Evolutionary conservation across 30 jellyfish, hydroid and myxozoan genomes (phyloP), one percentile per base, ranked within the genome.

Genomic region (Hydractinia symbiolongicarpus): DNA sequence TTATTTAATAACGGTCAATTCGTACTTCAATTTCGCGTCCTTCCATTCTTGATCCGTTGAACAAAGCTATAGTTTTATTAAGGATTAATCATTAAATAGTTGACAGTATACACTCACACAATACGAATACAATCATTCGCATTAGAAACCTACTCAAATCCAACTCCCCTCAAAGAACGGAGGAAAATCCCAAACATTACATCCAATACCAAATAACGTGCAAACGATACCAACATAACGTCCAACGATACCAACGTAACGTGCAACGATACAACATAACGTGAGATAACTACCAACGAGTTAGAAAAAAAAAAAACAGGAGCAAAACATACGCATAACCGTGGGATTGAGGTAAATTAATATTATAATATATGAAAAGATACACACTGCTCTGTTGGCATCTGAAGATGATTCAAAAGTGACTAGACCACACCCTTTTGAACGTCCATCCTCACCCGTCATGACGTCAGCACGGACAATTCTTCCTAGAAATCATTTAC

Each of bases 21-120:
- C 88, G 78, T 6, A 90, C 97, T 20, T 90, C 97, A 56, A 90
- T 86, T 6, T 85, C 94, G 5, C 97, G 90, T n/a, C 97, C 97
- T 64, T 90, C 96, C 8, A 90, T 58, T 16, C 90, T 90, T n/a
- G 78, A 51, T 7, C 97, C 96, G 67, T 90, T 90, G 90, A 85
- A 86, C 66, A 76, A 68, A 49, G 94, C 97, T 90, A 67, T 44
- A 68, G 53, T 76, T 50, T 44, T 14, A 9, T 9, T 55, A 16
- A 76, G 55, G 84, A 55, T 16, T 50, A 55, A 76, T 30, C 44
- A 30, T 30, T 0, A 30, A 30, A 30, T 30, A 30, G 44, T 30
- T 30, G 2, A 30, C 1, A 30, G 44, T 30, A 30, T 30, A 30
- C 44, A 30, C 44, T 30, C 44, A 30, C 44, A 30, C 44, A 30